Conservation (phyloP, 2,113 vertebrate genomes). For the Megaceryle maxima region DNA sequence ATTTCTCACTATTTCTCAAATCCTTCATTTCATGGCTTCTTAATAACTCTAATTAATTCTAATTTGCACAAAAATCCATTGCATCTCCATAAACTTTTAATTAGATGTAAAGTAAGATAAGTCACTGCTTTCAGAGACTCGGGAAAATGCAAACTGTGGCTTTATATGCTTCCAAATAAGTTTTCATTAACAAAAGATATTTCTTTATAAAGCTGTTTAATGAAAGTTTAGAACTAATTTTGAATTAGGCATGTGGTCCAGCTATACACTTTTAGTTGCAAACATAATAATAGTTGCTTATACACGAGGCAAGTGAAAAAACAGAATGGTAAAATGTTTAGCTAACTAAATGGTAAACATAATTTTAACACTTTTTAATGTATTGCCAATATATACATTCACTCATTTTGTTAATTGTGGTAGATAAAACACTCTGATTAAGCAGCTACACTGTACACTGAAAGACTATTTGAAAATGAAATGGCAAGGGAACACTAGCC, state of each 20-base stretch:
- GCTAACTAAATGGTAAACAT: conserved; percentile 63
- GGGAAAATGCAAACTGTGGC: conserved; percentile 65
- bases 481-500: conserved; percentile 73
- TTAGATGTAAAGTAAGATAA: conserved; percentile 80
- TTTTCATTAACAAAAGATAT: conserved; percentile 69
- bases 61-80: conserved; percentile 81
- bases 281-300: conserved; percentile 73
- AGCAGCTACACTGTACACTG: conserved; percentile 63
- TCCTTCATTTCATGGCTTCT: conserved; percentile 82
- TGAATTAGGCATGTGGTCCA: conserved; percentile 64
- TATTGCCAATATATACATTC: conserved; percentile 69
- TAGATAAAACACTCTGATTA: conserved; percentile 75
- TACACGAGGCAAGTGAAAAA: conserved; percentile 61
- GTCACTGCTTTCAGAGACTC: conserved; percentile 71
- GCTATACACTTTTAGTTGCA: conserved; percentile 60
- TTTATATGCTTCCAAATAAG: conserved; percentile 65
- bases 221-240: conserved; percentile 70
- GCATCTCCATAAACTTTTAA: conserved; percentile 84
- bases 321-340: conserved; percentile 74
- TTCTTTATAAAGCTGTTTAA: conserved; percentile 66
- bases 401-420: conserved; percentile 71
- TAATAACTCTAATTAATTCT: conserved; percentile 87
- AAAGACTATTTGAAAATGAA: conserved; percentile 71
- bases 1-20: conserved; percentile 87
- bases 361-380: conserved; percentile 63